Evolutionary conservation across 1,140 invertebrate species (phyloP).

Genomic region (Drosophila punjabiensis): DNA sequence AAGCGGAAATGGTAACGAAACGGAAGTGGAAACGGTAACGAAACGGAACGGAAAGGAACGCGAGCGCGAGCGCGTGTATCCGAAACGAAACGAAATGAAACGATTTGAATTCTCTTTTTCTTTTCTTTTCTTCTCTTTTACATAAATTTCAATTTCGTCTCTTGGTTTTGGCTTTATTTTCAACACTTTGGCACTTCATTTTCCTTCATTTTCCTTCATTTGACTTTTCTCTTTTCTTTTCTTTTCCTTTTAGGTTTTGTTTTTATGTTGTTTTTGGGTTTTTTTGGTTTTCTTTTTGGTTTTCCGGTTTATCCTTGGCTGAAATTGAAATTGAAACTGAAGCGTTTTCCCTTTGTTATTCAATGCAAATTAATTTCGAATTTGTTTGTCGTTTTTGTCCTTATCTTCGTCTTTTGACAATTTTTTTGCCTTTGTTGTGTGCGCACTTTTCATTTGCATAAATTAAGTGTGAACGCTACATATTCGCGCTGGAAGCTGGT

Average conservation of each 20-base stretch:
- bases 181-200: slow-evolving; percentile 78
- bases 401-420: slow-evolving; percentile 1
- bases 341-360: slow-evolving; percentile 64
- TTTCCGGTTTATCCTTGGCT: slow-evolving; percentile 32
- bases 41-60: slow-evolving; percentile 23
- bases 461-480: slow-evolving; percentile 41
- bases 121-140: background rate
- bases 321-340: slow-evolving; percentile 51
- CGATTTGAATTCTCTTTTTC: slow-evolving; percentile 8
- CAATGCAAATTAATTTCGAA: slow-evolving; percentile 74
- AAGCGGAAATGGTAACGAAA: slow-evolving; percentile 19
- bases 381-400: slow-evolving; percentile 52
- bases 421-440: slow-evolving; percentile 32
- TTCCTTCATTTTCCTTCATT: slow-evolving; percentile 48
- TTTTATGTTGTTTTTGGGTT: slow-evolving; percentile 14
- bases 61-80: too few relatives aligned
- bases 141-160: slow-evolving; percentile 28
- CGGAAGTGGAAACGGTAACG: slow-evolving; percentile 39
- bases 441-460: slow-evolving; percentile 67
- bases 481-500: slow-evolving; percentile 29
- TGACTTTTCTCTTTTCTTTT: slow-evolving; percentile 31
- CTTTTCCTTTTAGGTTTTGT: slow-evolving; percentile 5
- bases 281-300: slow-evolving; percentile 19
- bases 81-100: background rate
- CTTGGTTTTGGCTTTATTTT: slow-evolving; percentile 54